Conservation (phyloP, 2,113 vertebrate genomes). For the Chloroceryle aenea region DNA sequence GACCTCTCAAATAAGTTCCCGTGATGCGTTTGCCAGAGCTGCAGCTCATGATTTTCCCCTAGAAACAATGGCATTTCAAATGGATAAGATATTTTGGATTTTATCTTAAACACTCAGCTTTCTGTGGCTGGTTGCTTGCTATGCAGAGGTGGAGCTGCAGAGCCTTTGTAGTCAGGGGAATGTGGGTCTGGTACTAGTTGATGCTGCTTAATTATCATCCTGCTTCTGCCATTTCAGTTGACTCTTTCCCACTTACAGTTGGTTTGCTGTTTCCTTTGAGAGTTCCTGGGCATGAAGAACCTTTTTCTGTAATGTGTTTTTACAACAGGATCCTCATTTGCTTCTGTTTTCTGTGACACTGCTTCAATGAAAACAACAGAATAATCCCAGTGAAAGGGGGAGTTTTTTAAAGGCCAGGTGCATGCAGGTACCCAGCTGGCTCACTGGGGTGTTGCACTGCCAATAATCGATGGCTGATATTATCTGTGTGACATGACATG, state of each 20-base stretch:
- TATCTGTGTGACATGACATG: neutral
- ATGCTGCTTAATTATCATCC: neutral
- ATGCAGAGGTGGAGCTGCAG: neutral
- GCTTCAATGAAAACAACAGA: neutral
- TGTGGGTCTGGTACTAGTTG: neutral
- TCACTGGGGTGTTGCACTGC: rapidly evolving
- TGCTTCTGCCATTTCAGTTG: neutral
- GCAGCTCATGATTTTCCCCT: neutral
- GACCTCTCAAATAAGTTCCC: neutral
- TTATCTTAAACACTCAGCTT: neutral
- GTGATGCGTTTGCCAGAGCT: neutral
- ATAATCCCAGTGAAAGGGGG: neutral
- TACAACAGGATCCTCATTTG: neutral
- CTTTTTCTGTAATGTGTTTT: neutral
- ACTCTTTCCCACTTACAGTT: neutral
- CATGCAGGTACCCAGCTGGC: neutral
- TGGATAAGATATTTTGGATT: neutral
- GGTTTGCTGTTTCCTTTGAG: neutral
- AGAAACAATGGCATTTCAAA: neutral
- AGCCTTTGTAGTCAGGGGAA: neutral
- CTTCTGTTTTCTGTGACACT: neutral
- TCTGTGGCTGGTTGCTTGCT: neutral
- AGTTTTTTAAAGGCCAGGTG: neutral
- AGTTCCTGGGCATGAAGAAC: neutral
- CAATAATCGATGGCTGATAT: neutral